Evolutionary conservation across 2,113 vertebrate genomes (phyloP), one percentile per base, ranked within the genome.

Genomic region (Dicentrarchus labrax): DNA sequence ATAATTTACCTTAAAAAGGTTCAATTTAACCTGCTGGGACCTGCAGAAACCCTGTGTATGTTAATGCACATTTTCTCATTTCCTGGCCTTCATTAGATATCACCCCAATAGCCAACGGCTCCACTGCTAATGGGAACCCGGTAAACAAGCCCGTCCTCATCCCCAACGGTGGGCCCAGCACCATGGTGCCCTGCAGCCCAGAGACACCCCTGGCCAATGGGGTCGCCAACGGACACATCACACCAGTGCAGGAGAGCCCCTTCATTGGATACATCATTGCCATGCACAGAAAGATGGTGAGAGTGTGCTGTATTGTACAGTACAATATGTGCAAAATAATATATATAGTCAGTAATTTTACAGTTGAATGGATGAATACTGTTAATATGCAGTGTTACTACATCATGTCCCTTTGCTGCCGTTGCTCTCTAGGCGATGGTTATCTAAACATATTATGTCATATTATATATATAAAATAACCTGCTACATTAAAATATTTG

Each of bases 251-350:
- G 54, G 97, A 98, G 39, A 98, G 96, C 76, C 96, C 98, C 0
- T 98, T 97, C 90, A 98, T 94, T 7, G 98, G 98, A 0, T 99
- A 99, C 94, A 99, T 99, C 88, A 99, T 99, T 71, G 98, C 98
- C 76, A 96, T 99, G 90, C 98, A 99, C 94, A 96, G 98, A 80
- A 99, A 99, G 93, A 99, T 99, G 98, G 98, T 99, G 86, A 94
- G 97, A 43, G 17, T 30, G 30, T 30, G 48, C 38, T 50, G 57
- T 38, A 8, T 36, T 21, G 15, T 43, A 56, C 13, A 6, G 24
- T 50, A 5, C 7, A 30, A 30, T 30, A 30, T 30, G 30, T 30
- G 24, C 30, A 21, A 69, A 70, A 8, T 4, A n/a, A 62, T 16
- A 17, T 6, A 39, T 21, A n/a, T 17, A 4, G 12, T 38, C 21